phyloP scores from a whole-genome alignment of 2,797 vertebrate species.

The Microhierax caerulescens region DNA sequence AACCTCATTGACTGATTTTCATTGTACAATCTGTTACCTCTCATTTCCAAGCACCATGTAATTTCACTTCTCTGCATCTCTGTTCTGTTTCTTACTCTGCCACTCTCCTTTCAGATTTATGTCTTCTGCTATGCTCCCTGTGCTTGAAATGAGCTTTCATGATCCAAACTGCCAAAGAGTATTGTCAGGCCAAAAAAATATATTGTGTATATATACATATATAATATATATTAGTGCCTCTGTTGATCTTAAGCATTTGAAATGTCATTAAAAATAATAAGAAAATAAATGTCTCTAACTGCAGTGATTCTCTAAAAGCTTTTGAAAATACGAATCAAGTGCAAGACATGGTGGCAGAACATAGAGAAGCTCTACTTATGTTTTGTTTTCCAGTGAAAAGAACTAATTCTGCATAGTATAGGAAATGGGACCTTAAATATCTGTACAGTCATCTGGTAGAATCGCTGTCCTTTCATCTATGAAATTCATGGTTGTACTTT shows the following conservation, averaged over 20 bases:
- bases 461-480: constrained; percentile 4
- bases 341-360: background rate
- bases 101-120: background rate
- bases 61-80: background rate
- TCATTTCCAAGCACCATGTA: background rate
- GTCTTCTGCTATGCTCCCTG: background rate
- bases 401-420: constrained; percentile 22
- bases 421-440: constrained; percentile 34
- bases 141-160: background rate
- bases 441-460: constrained; percentile 25
- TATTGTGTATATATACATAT: background rate
- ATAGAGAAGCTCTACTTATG: background rate
- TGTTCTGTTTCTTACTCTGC: background rate
- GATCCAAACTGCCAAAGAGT: background rate
- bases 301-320: background rate
- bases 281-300: background rate
- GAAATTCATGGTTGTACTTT: background rate
- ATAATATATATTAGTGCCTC: background rate
- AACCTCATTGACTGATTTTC: background rate
- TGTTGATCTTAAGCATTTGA: background rate
- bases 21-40: background rate
- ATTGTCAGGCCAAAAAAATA: background rate
- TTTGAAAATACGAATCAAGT: background rate
- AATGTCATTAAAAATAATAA: background rate
- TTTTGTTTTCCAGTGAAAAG: background rate